Base-by-base conservation (phyloP, 2,113 vertebrate genomes). In the Aspiorhynchus laticeps region DNA sequence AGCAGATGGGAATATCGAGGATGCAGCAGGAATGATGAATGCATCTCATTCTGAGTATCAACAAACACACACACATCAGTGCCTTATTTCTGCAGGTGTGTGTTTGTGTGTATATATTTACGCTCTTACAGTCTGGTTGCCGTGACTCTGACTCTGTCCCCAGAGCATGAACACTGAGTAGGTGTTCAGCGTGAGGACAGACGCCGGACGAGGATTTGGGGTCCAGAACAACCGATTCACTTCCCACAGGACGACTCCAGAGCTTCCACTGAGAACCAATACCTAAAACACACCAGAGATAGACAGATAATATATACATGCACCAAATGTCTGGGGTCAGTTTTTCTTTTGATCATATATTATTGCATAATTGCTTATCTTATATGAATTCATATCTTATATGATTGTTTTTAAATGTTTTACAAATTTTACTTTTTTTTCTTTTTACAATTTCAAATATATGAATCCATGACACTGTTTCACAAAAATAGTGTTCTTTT, bases 81-180 rank as follows among this genome's bases (percentile, higher is more conserved):
- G 33, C 9, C n/a, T 31, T 51, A 28, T 78, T 78, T 53, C 75
- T 48, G 78, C 31, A 17, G 28, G 53, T 63, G 51, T 67, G n/a
- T 51, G 21, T 51, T 2, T 56, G 46, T 48, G 46, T 48, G 28
- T 24, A 7, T 15, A 31, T 53, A 53, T 26, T 14, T 36, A 17
- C 24, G 19, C 51, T 43, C 19, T 31, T 6, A 48, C 88, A 0
- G 79, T 74, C 7, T 79, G 26, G 24, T 85, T 83, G 61, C 15
- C 7, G 8, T 67, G 9, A 31, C 90, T 82, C 43, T 90, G 86
- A 28, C 90, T 83, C 41, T 90, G 86, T 43, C 97, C 97, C 98
- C 98, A 99, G 90, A 99, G 92, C 90, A 98, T 94, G 90, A 99
- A 99, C 85, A 94, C 51, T 0, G 97, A 99, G 38, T 93, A 93